These are phyloP conservation scores for Drosophila ficusphila DNA, from an alignment of 1,140 invertebrate genomes.

Conservation along the genomic window DNA sequence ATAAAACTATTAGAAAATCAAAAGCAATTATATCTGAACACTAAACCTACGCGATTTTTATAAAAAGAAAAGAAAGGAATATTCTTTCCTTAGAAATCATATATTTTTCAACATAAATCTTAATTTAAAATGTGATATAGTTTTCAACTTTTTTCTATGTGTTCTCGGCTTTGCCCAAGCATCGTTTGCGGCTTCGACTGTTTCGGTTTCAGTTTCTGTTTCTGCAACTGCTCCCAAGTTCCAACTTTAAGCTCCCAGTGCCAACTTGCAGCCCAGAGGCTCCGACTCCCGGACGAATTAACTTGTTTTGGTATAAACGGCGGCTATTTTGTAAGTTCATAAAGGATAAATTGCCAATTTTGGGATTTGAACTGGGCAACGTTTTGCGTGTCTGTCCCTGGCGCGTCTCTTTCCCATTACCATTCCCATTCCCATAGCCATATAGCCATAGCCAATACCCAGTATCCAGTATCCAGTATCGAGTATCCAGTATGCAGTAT, in stretches of 20 bases:
- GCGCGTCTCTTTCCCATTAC: constrained; percentile 6
- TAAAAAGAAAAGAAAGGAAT: no score
- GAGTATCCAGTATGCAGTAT: no score
- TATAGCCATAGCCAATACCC: background rate
- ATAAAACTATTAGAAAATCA: no score
- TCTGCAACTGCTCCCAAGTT: constrained; percentile 31
- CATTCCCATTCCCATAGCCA: constrained; percentile 5
- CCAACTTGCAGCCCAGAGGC: constrained; percentile 2
- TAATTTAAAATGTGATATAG: no score
- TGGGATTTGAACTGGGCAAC: constrained; percentile 81
- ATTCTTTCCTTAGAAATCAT: no score
- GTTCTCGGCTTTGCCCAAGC: background rate
- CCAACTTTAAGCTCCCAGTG: constrained; percentile 14
- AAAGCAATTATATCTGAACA: no score
- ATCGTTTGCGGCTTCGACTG: constrained; percentile 12
- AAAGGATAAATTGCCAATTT: constrained; percentile 84
- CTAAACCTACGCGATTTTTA: no score
- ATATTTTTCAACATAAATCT: no score
- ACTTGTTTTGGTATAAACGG: constrained; percentile 84
- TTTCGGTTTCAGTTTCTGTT: constrained; percentile 28
- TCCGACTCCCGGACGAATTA: constrained; percentile 73
- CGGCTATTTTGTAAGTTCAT: constrained; percentile 84
- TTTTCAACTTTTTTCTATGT: background rate
- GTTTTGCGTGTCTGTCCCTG: constrained; percentile 73
- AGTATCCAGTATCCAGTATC: no score